Evolutionary conservation across 2,113 vertebrate species (phyloP).

Genomic region (Probosciger aterrimus): DNA sequence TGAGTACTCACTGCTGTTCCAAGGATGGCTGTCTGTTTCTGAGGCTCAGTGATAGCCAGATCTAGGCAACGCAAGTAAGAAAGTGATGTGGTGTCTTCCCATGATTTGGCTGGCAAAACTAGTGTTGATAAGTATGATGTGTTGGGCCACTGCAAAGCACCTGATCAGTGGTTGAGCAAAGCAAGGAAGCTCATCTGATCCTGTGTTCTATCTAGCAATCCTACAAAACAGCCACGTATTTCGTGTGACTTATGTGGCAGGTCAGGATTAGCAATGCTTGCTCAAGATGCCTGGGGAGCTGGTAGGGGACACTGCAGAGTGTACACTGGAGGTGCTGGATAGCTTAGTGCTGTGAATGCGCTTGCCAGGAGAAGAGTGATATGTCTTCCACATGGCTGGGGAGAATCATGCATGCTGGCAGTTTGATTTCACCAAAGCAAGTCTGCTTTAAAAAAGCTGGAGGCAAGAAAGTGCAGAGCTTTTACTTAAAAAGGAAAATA

Average conservation of each 20-base stretch:
- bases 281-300: neutral
- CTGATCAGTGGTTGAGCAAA: neutral
- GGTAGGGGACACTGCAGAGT: neutral
- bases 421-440: neutral
- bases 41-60: neutral
- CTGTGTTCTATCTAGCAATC: neutral
- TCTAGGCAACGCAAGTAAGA: accelerated
- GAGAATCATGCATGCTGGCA: neutral
- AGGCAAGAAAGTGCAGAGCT: neutral
- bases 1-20: neutral
- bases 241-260: accelerated
- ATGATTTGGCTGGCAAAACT: neutral
- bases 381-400: accelerated
- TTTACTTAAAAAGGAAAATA: neutral
- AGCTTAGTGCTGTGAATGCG: neutral
- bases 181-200: neutral
- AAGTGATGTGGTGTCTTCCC: neutral
- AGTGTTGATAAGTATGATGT: neutral
- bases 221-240: neutral
- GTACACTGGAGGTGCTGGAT: neutral
- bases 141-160: neutral
- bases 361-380: neutral
- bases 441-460: neutral
- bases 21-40: neutral
- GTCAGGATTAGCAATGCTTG: neutral